Evolutionary conservation across 2,888 invertebrate genomes (phyloP), one percentile per base, ranked within the genome.

Genomic region (Cephalotes varians): DNA sequence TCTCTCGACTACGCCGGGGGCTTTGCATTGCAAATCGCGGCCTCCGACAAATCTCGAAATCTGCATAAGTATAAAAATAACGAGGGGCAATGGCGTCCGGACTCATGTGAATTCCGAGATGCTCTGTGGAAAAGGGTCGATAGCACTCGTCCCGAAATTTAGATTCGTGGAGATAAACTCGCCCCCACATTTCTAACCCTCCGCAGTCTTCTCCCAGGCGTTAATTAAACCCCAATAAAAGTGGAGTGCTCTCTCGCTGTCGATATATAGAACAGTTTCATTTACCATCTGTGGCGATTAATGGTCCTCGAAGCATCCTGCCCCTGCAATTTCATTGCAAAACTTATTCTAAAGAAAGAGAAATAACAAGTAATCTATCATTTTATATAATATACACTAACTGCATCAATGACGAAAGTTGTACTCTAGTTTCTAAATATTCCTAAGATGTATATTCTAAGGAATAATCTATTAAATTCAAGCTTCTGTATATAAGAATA

Each of bases 131-230:
- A 56, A 58, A 25, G 69, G 21, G 37, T 85, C 77, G 58, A 69
- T 64, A 40, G 15, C 62, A 58, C 64, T 64, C 81, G 28, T n/a
- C 31, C 40, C 37, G 56, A 76, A 84, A 87, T 86, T 84, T 87
- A 86, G 76, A 77, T 84, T 81, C 81, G 44, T 51, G n/a, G 74
- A 81, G 81, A 86, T 87, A 87, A 87, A 86, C 69, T 56, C 64
- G 56, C 51, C 49, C 51, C 49, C 44, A 37, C 31, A 40, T 73
- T 80, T 44, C 25, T 72, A 56, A 67, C 37, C 74, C 49, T 67
- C 77, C 47, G 21, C 77, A 80, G 40, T 1, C 44, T 2, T 25
- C 65, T 10, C 65, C 80, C 69, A 31, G 81, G 58, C 85, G 69
- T 86, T 87, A 87, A 87, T 86, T 86, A 87, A 85, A 82, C 72